Conservation (phyloP, 1,140 invertebrate genomes). For the Melipona quadrifasciata region DNA sequence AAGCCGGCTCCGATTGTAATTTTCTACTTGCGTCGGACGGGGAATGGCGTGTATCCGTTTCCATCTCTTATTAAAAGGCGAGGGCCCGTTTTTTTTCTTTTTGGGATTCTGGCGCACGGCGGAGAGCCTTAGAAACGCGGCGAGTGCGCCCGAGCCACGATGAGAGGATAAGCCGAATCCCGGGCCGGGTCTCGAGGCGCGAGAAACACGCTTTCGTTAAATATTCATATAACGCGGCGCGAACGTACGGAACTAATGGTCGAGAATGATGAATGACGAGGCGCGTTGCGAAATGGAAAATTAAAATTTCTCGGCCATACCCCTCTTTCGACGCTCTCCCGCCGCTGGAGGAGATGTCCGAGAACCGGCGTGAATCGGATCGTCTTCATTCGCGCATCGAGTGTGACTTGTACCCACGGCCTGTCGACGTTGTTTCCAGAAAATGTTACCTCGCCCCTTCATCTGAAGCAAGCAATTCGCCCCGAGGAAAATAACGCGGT, state of each 20-base stretch:
- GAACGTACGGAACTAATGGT: conserved; percentile 16
- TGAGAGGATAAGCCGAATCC: conserved; percentile 36
- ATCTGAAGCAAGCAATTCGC: no score
- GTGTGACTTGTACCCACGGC: no score
- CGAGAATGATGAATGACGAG: conserved; percentile 17
- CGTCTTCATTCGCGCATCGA: background rate
- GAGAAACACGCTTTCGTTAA: conserved; percentile 23
- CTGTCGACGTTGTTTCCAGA: no score
- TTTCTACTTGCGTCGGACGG: background rate
- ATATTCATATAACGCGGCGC: conserved; percentile 23
- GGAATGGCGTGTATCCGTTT: background rate
- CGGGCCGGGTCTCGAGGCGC: background rate
- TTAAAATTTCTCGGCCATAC: conserved; percentile 10
- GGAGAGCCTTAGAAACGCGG: background rate
- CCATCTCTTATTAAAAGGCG: background rate
- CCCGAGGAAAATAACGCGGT: no score
- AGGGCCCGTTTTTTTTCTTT: background rate
- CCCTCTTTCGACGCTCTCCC: background rate
- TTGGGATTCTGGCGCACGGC: background rate
- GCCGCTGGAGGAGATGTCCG: background rate
- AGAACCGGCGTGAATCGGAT: background rate
- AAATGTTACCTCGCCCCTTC: no score
- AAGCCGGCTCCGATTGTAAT: background rate
- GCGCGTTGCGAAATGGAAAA: conserved; percentile 27
- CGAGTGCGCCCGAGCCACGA: background rate